phyloP scores from a whole-genome alignment of 2,888 invertebrate species.

The Xanthorhoe spadicearia region DNA sequence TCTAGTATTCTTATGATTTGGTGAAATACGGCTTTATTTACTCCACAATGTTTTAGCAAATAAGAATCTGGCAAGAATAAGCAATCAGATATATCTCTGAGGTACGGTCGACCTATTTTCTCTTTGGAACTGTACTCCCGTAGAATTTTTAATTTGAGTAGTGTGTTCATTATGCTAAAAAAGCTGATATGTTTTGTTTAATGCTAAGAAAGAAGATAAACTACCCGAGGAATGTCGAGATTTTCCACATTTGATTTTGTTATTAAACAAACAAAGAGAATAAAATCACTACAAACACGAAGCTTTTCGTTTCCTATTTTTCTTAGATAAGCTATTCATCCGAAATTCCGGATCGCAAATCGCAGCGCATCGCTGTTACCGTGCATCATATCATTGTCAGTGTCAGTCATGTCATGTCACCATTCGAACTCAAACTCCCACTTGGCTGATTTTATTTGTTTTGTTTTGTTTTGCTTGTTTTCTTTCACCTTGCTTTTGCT shows the following conservation, averaged over 20 bases:
- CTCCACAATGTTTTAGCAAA: conserved; percentile 58
- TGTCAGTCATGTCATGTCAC: too few species aligned
- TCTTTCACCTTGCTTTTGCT: background rate
- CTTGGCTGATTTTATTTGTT: background rate
- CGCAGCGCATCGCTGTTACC: too few species aligned
- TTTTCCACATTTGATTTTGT: too few species aligned
- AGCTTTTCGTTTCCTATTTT: too few species aligned
- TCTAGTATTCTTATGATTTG: conserved; percentile 60
- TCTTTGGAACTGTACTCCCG: conserved; percentile 59
- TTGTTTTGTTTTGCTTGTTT: background rate
- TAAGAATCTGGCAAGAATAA: conserved; percentile 60
- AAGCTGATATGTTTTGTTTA: too few species aligned
- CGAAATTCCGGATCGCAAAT: too few species aligned
- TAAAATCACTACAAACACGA: too few species aligned
- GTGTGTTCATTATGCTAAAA: conserved; percentile 12
- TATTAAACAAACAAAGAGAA: too few species aligned
- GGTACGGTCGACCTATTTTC: conserved; percentile 51
- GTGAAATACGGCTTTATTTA: conserved; percentile 58
- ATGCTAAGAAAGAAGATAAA: too few species aligned
- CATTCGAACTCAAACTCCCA: background rate
- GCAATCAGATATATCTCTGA: conserved; percentile 58
- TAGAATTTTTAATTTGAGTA: conserved; percentile 56
- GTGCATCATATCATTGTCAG: too few species aligned
- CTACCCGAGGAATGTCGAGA: too few species aligned
- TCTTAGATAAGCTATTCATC: too few species aligned